These are phyloP conservation scores for Rousettus leschenaultii DNA, from an alignment of 2,113 vertebrate species.

Conservation along the genomic window DNA sequence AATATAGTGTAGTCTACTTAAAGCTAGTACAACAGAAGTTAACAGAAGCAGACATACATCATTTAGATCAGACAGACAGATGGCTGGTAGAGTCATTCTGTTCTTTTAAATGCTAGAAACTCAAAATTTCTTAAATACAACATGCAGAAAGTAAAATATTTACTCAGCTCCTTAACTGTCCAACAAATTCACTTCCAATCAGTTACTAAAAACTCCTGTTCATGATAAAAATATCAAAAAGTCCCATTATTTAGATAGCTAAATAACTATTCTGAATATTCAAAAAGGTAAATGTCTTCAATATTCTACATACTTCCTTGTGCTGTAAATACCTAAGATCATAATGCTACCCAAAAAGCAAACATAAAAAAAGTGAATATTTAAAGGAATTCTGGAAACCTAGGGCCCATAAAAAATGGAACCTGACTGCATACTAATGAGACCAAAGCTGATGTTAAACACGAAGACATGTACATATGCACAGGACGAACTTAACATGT, in stretches of 20 bases:
- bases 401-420: not conserved
- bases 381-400: not conserved
- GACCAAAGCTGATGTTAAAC: not conserved
- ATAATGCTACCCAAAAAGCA: not conserved
- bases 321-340: not conserved
- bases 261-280: not conserved
- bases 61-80: not conserved
- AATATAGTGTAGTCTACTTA: not conserved
- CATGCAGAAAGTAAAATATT: not conserved
- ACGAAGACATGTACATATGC: not conserved
- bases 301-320: not conserved
- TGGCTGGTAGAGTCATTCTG: not conserved
- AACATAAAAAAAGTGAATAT: not conserved
- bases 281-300: not conserved
- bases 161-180: not conserved
- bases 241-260: not conserved
- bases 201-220: not conserved
- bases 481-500: not conserved
- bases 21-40: not conserved
- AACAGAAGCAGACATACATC: not conserved
- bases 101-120: conserved; percentile 20
- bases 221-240: not conserved
- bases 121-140: conserved; percentile 2
- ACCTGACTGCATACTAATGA: not conserved
- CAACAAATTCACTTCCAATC: not conserved